Evolutionary conservation across 2,888 invertebrate genomes (phyloP).

Genomic region (Diplolepis rosae): DNA sequence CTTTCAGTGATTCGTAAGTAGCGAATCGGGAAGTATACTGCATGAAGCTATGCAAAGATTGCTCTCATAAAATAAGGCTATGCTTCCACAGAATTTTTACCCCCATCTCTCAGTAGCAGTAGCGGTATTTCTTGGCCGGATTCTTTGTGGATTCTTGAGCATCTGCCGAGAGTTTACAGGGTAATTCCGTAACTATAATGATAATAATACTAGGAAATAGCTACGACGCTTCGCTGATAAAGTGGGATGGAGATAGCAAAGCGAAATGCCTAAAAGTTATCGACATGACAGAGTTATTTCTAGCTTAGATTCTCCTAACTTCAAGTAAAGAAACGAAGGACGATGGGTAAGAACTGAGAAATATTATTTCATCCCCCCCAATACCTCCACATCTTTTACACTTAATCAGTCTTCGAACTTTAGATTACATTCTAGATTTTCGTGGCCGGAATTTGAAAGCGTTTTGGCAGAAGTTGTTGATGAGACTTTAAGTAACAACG

Average conservation of each 20-base stretch:
- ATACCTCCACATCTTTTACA: conserved; percentile 18
- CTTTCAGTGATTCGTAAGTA: not conserved
- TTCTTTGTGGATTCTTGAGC: conserved; percentile 52
- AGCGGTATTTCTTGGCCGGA: conserved; percentile 49
- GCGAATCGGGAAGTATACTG: not conserved
- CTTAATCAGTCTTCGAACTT: conserved; percentile 64
- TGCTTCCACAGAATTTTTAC: conserved; percentile 18
- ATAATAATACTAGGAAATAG: conserved; percentile 54
- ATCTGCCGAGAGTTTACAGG: conserved; percentile 38
- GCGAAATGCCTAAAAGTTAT: conserved; percentile 14
- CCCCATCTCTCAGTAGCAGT: not conserved
- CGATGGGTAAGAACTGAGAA: conserved; percentile 35
- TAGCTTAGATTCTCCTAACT: conserved; percentile 47
- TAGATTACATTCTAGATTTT: conserved; percentile 63
- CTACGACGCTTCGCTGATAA: conserved; percentile 18
- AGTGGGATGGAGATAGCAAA: conserved; percentile 4
- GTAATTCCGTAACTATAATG: conserved; percentile 52
- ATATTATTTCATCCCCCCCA: conserved; percentile 51
- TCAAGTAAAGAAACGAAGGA: conserved; percentile 17
- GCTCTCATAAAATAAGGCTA: conserved; percentile 19
- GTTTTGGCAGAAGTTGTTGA: conserved; percentile 63
- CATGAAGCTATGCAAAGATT: conserved; percentile 20
- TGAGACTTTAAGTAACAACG: conserved; percentile 32
- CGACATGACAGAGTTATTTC: conserved; percentile 44
- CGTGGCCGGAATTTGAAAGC: conserved; percentile 65